phyloP scores from a whole-genome alignment of 2,888 invertebrate genomes.

The Muschampia staudingeri region DNA sequence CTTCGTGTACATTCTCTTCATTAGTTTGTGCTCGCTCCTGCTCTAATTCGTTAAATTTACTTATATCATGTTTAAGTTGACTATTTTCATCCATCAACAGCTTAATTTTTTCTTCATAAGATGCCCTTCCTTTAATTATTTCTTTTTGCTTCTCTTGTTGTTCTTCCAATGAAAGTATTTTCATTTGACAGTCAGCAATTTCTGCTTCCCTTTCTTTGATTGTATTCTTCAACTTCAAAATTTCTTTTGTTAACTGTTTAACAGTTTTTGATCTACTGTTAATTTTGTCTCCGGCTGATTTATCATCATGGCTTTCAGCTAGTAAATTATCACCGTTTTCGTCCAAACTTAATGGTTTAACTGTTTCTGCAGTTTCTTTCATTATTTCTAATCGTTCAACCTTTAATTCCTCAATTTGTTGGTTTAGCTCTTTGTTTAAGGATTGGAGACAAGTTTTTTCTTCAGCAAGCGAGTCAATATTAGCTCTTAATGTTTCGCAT shows the following conservation, averaged over 20 bases:
- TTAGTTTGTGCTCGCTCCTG: constrained; percentile 72
- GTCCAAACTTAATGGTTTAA: constrained; percentile 79
- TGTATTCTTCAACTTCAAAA: constrained; percentile 87
- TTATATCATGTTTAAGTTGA: constrained; percentile 73
- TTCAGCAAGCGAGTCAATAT: constrained; percentile 84
- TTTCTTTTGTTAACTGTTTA: constrained; percentile 90
- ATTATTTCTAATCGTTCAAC: constrained; percentile 84
- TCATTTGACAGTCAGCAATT: constrained; percentile 89
- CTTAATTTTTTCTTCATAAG: constrained; percentile 85
- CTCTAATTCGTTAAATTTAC: constrained; percentile 78
- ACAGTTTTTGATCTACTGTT: constrained; percentile 83
- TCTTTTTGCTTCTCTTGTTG: constrained; percentile 87
- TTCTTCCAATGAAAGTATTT: constrained; percentile 88
- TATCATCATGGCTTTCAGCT: constrained; percentile 83
- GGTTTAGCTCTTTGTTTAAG: constrained; percentile 80
- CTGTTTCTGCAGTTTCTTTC: constrained; percentile 83
- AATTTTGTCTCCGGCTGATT: constrained; percentile 80
- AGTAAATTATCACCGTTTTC: constrained; percentile 76
- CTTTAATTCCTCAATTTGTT: constrained; percentile 87
- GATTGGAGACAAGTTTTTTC: constrained; percentile 83
- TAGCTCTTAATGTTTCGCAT: constrained; percentile 86
- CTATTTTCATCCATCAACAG: constrained; percentile 84
- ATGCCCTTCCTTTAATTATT: constrained; percentile 75
- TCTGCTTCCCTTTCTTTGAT: constrained; percentile 90
- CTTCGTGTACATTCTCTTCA: constrained; percentile 77